A percentile compares a stretch with the other conserved stretches of the same genome.
phyloP scores from a whole-genome alignment of 1,140 invertebrate genomes.

The Carposina sasakii region DNA sequence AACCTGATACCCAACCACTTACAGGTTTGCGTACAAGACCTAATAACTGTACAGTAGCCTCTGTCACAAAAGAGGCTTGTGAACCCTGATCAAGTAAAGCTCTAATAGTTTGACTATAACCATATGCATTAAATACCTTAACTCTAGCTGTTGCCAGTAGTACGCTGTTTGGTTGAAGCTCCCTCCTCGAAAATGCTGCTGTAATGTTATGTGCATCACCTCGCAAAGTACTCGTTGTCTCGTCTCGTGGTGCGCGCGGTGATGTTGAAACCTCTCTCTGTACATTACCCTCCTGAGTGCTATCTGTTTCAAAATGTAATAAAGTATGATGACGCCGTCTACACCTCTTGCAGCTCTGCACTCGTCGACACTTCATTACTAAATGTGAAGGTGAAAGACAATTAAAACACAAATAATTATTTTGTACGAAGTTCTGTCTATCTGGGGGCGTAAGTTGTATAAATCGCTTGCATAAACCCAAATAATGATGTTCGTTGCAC shows the following conservation, averaged over 20 bases:
- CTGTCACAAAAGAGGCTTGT: conserved; percentile 9
- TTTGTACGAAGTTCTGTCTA: conserved; percentile 21
- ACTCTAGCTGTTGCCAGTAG: conserved; percentile 22
- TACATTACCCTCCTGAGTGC: too few relatives aligned
- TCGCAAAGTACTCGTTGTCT: too few relatives aligned
- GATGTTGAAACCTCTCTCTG: too few relatives aligned
- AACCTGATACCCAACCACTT: not conserved
- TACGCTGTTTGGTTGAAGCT: conserved; percentile 13
- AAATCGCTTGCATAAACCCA: conserved; percentile 23
- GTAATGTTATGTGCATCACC: too few relatives aligned
- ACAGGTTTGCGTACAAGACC: conserved; percentile 7
- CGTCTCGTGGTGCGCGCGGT: too few relatives aligned
- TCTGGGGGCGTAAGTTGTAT: conserved; percentile 6
- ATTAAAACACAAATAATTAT: conserved; percentile 19
- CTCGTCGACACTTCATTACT: conserved; percentile 7
- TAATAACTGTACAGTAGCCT: conserved; percentile 8
- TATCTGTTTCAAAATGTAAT: conserved; percentile 16
- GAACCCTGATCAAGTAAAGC: conserved; percentile 9
- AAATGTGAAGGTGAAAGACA: conserved; percentile 19
- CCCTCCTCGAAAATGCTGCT: too few relatives aligned
- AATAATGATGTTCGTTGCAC: too few relatives aligned
- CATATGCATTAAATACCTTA: conserved; percentile 12
- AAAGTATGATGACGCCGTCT: conserved; percentile 18
- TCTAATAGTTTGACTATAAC: conserved; percentile 13
- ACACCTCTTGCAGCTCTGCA: conserved; percentile 12